Percentiles rank a stretch among this genome's conserved stretches.
These are phyloP conservation scores for Hypercompe scribonia DNA, from an alignment of 2,888 invertebrate species.

Conservation along the genomic window DNA sequence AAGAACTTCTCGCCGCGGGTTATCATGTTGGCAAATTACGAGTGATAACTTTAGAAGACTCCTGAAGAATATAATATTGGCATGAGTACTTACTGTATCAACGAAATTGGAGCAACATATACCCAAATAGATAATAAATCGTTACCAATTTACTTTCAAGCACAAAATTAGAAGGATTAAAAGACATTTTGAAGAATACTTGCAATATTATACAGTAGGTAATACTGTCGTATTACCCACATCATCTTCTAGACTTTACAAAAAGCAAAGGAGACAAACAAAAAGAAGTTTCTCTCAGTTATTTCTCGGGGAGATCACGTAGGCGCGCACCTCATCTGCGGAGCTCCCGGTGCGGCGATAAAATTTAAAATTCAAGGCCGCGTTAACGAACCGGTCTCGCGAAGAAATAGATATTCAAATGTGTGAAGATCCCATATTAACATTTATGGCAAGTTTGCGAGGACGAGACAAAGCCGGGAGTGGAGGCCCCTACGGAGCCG, in stretches of 20 bases:
- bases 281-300: slow-evolving; percentile 76
- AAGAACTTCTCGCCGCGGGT: background rate
- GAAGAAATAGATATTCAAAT: slow-evolving; percentile 87
- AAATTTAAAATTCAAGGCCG: slow-evolving; percentile 87
- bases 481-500: slow-evolving; percentile 63
- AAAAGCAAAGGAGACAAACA: slow-evolving; percentile 73
- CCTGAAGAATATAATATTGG: background rate
- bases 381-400: slow-evolving; percentile 86
- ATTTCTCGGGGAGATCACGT: slow-evolving; percentile 82
- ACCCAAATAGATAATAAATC: background rate
- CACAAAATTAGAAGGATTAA: background rate
- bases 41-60: background rate
- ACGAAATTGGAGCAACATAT: background rate
- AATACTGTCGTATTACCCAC: slow-evolving; percentile 40
- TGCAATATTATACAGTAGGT: slow-evolving; percentile 12
- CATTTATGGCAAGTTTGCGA: slow-evolving; percentile 87
- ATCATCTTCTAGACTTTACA: slow-evolving; percentile 64
- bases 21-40: background rate
- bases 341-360: slow-evolving; percentile 81
- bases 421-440: slow-evolving; percentile 86
- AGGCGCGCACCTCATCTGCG: slow-evolving; percentile 85
- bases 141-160: background rate
- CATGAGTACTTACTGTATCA: background rate
- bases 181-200: background rate
- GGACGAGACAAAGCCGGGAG: slow-evolving; percentile 81